Evolutionary conservation across 2,888 invertebrate species (phyloP).

Genomic region (Campoplex nolae): DNA sequence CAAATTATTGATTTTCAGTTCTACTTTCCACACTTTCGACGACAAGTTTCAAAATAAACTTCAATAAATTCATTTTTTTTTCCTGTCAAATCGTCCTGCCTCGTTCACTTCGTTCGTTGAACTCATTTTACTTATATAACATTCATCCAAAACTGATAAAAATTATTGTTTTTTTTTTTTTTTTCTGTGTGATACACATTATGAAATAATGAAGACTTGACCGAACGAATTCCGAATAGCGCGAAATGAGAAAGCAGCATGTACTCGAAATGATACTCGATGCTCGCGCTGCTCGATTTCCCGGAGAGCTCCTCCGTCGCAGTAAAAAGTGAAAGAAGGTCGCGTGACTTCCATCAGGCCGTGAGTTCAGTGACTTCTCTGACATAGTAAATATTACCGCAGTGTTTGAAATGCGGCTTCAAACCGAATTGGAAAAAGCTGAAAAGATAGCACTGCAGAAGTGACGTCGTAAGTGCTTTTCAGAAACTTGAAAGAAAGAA

Average conservation of each 20-base stretch:
- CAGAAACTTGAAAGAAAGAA: background rate
- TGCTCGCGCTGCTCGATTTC: slow-evolving; percentile 38
- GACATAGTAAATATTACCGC: background rate
- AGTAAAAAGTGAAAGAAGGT: slow-evolving; percentile 67
- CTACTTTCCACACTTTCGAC: too few relatives aligned
- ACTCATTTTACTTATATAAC: background rate
- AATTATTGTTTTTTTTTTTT: background rate
- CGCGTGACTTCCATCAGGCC: slow-evolving; percentile 46
- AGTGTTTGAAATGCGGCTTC: background rate
- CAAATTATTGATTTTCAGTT: too few relatives aligned
- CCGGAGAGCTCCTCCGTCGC: slow-evolving; percentile 33
- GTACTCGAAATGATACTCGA: slow-evolving; percentile 39
- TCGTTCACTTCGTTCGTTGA: background rate
- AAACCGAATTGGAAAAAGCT: background rate
- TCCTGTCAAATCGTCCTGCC: background rate
- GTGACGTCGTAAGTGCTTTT: too few relatives aligned
- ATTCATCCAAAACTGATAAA: background rate
- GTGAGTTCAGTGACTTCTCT: slow-evolving; percentile 58
- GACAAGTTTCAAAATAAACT: too few relatives aligned
- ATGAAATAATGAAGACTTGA: background rate
- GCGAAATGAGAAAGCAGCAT: slow-evolving; percentile 31
- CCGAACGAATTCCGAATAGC: background rate
- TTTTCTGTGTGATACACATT: background rate
- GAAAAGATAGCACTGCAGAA: background rate
- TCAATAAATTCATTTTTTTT: too few relatives aligned